These are phyloP conservation scores for Cygnus olor DNA, from an alignment of 2,797 vertebrate genomes.

Conservation along the genomic window DNA sequence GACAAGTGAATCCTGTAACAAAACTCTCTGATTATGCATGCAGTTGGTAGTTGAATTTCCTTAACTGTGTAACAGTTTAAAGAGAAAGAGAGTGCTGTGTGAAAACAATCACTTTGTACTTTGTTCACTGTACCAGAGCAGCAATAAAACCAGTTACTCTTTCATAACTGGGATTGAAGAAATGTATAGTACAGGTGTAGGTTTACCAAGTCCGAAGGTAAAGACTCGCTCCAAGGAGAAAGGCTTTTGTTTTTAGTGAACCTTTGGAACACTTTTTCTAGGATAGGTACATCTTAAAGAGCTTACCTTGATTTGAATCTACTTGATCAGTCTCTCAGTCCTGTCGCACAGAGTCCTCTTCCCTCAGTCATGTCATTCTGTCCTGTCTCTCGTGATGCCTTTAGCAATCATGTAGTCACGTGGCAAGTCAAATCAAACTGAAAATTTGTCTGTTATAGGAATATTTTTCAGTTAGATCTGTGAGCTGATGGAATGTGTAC, in stretches of 20 bases:
- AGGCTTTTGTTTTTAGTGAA: background rate
- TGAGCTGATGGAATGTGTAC: background rate
- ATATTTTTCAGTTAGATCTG: background rate
- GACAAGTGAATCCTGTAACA: background rate
- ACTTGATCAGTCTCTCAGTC: background rate
- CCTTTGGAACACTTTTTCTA: background rate
- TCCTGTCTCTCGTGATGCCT: accelerated
- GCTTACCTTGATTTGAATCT: background rate
- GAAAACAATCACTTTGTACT: background rate
- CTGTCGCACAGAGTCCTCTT: background rate
- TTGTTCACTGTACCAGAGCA: background rate
- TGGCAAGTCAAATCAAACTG: background rate
- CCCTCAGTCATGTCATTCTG: background rate
- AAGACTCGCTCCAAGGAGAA: background rate
- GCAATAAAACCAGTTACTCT: background rate
- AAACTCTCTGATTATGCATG: background rate
- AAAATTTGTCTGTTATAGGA: background rate
- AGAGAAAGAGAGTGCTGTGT: background rate
- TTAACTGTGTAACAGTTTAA: background rate
- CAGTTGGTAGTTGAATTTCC: background rate
- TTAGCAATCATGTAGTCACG: background rate
- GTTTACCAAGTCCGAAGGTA: background rate
- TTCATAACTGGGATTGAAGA: background rate
- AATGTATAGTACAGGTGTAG: background rate
- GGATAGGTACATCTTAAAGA: background rate